Conservation (phyloP, 2,113 vertebrate species). For the Ameiurus melas region DNA sequence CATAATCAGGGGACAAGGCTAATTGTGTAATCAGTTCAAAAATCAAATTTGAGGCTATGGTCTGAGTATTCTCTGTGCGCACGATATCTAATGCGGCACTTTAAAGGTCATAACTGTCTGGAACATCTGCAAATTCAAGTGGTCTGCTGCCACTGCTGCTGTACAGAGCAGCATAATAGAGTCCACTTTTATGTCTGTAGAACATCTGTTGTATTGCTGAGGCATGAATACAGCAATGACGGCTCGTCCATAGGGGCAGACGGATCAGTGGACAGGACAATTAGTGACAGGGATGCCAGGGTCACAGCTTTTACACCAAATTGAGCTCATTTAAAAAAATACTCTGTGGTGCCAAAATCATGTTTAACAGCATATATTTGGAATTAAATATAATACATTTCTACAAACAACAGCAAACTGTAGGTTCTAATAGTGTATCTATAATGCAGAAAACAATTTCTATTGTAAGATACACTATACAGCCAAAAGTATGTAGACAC, state of each 20-base stretch:
- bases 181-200: background rate
- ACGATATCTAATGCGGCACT: background rate
- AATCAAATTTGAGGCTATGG: background rate
- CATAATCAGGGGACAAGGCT: slow-evolving; percentile 9
- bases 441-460: background rate
- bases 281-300: background rate
- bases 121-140: slow-evolving; percentile 18
- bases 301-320: background rate
- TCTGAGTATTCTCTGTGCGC: background rate
- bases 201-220: slow-evolving; percentile 4
- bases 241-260: background rate
- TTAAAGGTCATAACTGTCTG: slow-evolving; percentile 11
- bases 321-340: background rate
- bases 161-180: background rate
- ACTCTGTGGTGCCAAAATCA: background rate
- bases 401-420: background rate
- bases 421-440: background rate
- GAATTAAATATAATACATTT: background rate
- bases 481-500: background rate
- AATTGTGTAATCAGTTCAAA: slow-evolving; percentile 20
- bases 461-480: background rate
- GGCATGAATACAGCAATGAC: background rate
- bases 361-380: background rate
- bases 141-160: background rate
- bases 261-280: background rate